Evolutionary conservation across 2,888 invertebrate species (phyloP).

Genomic region (Belgica antarctica): DNA sequence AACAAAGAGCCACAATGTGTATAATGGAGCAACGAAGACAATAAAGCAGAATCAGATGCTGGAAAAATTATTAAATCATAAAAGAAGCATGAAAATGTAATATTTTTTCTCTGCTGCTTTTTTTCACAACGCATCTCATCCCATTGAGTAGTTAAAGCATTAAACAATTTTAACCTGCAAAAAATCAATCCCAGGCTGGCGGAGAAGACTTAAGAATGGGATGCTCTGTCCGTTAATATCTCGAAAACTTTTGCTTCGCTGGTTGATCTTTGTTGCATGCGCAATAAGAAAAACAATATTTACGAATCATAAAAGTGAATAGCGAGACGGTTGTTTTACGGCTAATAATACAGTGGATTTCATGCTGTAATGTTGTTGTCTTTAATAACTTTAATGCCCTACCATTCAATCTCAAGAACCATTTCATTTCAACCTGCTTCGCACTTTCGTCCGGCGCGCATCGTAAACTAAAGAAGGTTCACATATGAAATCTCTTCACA

Average conservation of each 20-base stretch:
- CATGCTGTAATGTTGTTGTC: neutral
- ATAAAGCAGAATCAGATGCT: conserved; percentile 21
- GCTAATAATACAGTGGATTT: conserved; percentile 17
- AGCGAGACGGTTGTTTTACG: conserved; percentile 18
- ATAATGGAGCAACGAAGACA: conserved; percentile 28
- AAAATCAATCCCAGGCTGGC: neutral
- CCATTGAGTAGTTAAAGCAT: conserved; percentile 8
- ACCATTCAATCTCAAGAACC: neutral
- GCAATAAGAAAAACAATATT: conserved; percentile 15
- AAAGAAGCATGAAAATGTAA: conserved; percentile 31
- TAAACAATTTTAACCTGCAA: conserved; percentile 3
- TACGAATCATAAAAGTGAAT: conserved; percentile 27
- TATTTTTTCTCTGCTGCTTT: neutral
- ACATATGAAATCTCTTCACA: neutral
- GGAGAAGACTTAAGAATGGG: too few relatives aligned
- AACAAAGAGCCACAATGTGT: conserved; percentile 33
- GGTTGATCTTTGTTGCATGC: too few relatives aligned
- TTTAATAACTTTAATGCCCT: conserved; percentile 28
- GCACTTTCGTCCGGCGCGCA: neutral
- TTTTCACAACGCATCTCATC: neutral
- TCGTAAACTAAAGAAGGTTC: neutral
- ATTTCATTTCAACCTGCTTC: neutral
- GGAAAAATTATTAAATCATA: conserved; percentile 23
- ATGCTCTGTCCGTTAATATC: too few relatives aligned
- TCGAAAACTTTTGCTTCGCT: too few relatives aligned